A percentile compares a stretch with the other conserved stretches of the same genome.
phyloP scores from a whole-genome alignment of 2,888 invertebrate species.

The Adelphocoris suturalis region DNA sequence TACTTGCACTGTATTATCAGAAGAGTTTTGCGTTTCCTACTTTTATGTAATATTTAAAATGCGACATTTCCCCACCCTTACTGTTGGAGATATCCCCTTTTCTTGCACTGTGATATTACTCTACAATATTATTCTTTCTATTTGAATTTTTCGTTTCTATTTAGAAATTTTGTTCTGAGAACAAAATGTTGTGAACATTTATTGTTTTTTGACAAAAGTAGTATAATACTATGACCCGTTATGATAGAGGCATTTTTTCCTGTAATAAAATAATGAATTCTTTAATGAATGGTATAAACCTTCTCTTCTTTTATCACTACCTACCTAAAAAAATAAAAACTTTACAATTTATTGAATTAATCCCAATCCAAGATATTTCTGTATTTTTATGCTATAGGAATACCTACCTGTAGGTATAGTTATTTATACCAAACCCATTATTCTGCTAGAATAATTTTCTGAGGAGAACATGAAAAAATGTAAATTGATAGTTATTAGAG shows the following conservation, averaged over 20 bases:
- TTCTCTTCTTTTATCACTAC: neutral
- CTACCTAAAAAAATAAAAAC: neutral
- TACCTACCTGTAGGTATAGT: neutral
- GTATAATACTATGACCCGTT: neutral
- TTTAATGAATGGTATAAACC: neutral
- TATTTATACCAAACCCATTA: conserved; percentile 23
- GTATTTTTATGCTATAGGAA: conserved; percentile 55
- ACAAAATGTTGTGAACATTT: conserved; percentile 11
- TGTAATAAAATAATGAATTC: neutral
- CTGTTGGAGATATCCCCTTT: conserved; percentile 53
- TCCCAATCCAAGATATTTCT: neutral
- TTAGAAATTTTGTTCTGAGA: conserved; percentile 2
- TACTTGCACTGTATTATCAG: neutral
- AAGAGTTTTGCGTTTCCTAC: neutral
- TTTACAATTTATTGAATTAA: neutral
- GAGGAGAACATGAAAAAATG: conserved; percentile 7
- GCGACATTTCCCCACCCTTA: conserved; percentile 3
- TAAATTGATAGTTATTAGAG: conserved; percentile 19
- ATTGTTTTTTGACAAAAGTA: neutral
- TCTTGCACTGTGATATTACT: conserved; percentile 65
- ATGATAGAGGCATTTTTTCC: conserved; percentile 16
- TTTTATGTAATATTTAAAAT: neutral
- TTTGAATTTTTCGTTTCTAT: neutral
- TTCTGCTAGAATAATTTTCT: neutral
- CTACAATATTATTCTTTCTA: conserved; percentile 30